Conservation (phyloP, 2,113 vertebrate genomes). For the Pristiophorus japonicus region DNA sequence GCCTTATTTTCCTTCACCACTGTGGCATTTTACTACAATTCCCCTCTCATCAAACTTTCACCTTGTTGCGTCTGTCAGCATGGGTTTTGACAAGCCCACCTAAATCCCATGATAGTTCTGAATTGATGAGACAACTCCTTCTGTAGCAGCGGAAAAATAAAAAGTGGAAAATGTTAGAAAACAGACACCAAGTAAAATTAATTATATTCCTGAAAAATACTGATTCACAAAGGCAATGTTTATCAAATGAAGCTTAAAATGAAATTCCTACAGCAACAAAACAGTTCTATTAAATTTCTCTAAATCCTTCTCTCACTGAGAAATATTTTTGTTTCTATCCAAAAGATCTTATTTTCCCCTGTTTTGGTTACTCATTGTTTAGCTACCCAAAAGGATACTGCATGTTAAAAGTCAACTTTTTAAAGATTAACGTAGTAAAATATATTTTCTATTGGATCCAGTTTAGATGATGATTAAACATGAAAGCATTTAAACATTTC, state of each 20-base stretch:
- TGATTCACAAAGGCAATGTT: background rate
- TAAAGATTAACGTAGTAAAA: background rate
- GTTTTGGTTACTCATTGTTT: background rate
- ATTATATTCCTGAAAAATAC: constrained; percentile 14
- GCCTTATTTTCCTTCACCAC: background rate
- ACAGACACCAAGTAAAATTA: background rate
- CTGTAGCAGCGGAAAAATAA: background rate
- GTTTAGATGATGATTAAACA: background rate
- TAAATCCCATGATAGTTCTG: background rate
- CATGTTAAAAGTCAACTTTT: background rate
- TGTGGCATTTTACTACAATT: background rate
- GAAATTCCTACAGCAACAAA: background rate
- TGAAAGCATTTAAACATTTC: background rate
- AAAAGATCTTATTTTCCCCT: background rate
- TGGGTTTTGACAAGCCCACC: background rate
- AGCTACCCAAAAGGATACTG: background rate
- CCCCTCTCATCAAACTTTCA: background rate
- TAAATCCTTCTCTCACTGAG: background rate
- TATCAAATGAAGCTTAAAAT: background rate
- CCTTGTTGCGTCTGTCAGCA: background rate
- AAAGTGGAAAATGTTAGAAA: background rate
- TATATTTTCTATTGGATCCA: background rate
- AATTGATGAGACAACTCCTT: background rate
- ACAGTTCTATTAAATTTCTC: background rate
- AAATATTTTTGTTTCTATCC: background rate